Percentiles rank a stretch among this genome's conserved stretches.
Evolutionary conservation across 2,888 invertebrate genomes (phyloP).

Genomic region (Phyto melanocephala): DNA sequence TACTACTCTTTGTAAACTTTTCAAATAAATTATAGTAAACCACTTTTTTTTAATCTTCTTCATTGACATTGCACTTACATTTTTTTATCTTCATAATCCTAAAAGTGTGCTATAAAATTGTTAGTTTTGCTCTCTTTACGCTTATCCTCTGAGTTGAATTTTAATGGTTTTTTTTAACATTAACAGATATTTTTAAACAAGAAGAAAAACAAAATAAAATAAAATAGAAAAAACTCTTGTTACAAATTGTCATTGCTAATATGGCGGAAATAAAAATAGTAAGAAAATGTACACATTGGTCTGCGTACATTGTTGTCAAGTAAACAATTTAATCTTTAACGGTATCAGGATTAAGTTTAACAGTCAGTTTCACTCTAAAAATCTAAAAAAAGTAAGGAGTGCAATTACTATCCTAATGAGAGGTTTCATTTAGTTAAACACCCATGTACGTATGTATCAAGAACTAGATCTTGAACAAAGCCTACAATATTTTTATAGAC

Average conservation of each 20-base stretch:
- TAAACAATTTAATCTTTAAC: too few relatives aligned
- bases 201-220: background rate
- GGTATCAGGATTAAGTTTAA: too few relatives aligned
- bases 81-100: constrained; percentile 16
- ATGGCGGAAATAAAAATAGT: background rate
- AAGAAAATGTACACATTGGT: background rate
- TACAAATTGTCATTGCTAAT: constrained; percentile 17
- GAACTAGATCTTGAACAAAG: too few relatives aligned
- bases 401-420: too few relatives aligned
- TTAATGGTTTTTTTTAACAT: background rate
- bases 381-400: too few relatives aligned
- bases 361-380: too few relatives aligned
- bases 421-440: too few relatives aligned
- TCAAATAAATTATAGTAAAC: background rate
- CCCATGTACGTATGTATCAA: too few relatives aligned
- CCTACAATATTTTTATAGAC: too few relatives aligned
- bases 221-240: background rate
- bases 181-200: background rate
- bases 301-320: background rate
- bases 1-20: background rate
- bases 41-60: background rate
- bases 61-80: background rate
- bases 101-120: constrained; percentile 17
- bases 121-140: too few relatives aligned
- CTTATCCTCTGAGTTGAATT: constrained; percentile 1